phyloP scores from a whole-genome alignment of 37 sponge, comb jelly and placozoan genomes.

The Eunapius fragilis region DNA sequence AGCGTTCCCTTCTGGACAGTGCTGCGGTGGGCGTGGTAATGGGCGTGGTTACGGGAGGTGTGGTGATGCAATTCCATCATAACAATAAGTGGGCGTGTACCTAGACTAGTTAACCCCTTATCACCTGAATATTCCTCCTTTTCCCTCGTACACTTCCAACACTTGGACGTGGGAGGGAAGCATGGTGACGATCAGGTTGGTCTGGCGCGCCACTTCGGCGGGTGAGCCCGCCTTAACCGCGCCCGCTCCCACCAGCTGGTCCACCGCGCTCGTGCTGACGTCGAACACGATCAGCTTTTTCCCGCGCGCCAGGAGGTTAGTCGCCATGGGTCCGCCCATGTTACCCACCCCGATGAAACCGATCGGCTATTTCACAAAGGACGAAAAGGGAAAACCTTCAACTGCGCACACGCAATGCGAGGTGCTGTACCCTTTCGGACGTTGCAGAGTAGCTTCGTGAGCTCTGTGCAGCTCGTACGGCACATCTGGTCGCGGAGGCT shows the following conservation, averaged over 20 bases:
- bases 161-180: slow-evolving; percentile 72
- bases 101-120: background rate
- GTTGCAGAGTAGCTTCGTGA: too few species aligned
- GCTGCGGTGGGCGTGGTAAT: background rate
- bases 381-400: too few species aligned
- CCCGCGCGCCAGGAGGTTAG: slow-evolving; percentile 81
- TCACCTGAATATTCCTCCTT: slow-evolving; percentile 69
- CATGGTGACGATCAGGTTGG: slow-evolving; percentile 88
- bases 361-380: slow-evolving; percentile 24
- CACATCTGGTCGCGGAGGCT: too few species aligned
- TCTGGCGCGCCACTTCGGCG: slow-evolving; percentile 54
- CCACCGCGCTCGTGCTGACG: slow-evolving; percentile 38
- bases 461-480: too few species aligned
- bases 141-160: slow-evolving; percentile 71
- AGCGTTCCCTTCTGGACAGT: slow-evolving; percentile 60
- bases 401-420: too few species aligned
- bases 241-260: slow-evolving; percentile 54
- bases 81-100: background rate
- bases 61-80: too few species aligned
- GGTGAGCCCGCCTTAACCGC: slow-evolving; percentile 69
- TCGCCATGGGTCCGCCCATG: slow-evolving; percentile 97
- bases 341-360: slow-evolving; percentile 99
- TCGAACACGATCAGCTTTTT: slow-evolving; percentile 86
- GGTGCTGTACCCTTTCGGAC: too few species aligned
- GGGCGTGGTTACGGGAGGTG: background rate